These are phyloP conservation scores for Phoenicopterus ruber DNA, from an alignment of 2,113 vertebrate species.

Conservation along the genomic window DNA sequence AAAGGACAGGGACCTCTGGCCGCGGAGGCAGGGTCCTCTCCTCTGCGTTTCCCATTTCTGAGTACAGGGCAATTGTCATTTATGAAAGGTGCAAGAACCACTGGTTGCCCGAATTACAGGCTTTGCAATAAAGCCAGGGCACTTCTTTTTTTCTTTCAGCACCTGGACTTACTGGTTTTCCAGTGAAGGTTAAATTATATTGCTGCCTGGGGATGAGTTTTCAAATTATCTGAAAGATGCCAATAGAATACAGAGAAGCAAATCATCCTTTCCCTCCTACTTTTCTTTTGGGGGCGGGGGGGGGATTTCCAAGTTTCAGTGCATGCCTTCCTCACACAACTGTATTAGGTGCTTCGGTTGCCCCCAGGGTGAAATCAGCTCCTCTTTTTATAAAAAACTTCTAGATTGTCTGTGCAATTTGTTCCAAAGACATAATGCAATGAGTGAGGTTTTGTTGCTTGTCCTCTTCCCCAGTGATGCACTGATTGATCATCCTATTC, in stretches of 20 bases:
- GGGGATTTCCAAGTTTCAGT: not conserved
- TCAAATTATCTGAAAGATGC: not conserved
- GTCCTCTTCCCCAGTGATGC: not conserved
- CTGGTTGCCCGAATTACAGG: not conserved
- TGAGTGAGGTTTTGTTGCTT: not conserved
- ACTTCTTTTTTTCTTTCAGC: not conserved
- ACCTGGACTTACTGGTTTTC: not conserved
- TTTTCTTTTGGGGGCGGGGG: too few species aligned
- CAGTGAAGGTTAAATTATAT: not conserved
- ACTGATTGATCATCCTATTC: not conserved
- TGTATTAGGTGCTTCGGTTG: not conserved
- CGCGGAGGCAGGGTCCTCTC: not conserved
- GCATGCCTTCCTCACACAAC: not conserved
- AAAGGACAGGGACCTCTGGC: not conserved
- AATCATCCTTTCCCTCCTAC: not conserved
- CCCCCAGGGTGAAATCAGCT: not conserved
- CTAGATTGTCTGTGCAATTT: not conserved
- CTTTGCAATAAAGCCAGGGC: not conserved
- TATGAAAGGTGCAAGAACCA: not conserved
- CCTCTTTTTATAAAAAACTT: not conserved
- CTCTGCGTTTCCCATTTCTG: accelerated
- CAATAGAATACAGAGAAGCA: not conserved
- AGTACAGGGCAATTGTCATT: not conserved
- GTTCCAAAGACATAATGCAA: not conserved
- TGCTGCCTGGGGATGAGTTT: not conserved